phyloP scores from a whole-genome alignment of 2,797 vertebrate genomes.

The Poecile montanus region DNA sequence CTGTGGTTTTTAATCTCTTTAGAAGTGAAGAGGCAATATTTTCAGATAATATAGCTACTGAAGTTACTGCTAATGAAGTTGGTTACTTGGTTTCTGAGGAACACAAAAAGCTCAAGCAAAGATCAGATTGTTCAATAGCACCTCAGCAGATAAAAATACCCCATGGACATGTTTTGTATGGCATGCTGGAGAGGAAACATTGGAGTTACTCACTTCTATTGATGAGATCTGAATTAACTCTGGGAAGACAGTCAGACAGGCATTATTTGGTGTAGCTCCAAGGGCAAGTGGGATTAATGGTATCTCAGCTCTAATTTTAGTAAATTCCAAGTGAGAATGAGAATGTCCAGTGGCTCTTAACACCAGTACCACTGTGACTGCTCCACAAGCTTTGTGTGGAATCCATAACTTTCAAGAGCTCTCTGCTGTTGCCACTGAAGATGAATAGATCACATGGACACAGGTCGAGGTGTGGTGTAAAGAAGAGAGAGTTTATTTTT shows the following conservation, averaged over 20 bases:
- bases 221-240: not conserved
- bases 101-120: not conserved
- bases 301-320: not conserved
- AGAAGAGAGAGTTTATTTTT: no score
- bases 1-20: conserved; percentile 29
- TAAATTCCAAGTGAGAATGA: not conserved
- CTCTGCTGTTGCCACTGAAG: no score
- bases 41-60: not conserved
- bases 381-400: not conserved
- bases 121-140: not conserved
- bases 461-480: no score
- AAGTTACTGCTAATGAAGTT: not conserved
- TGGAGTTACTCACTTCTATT: not conserved
- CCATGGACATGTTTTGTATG: not conserved
- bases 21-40: not conserved
- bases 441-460: no score
- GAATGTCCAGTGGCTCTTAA: not conserved
- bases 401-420: not conserved
- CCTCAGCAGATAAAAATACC: not conserved
- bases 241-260: not conserved
- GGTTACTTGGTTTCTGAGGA: not conserved
- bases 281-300: not conserved
- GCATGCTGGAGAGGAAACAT: not conserved
- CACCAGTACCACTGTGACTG: not conserved
- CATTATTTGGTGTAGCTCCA: not conserved